Conservation (phyloP, 2,113 vertebrate species). For the Platanista minor region DNA sequence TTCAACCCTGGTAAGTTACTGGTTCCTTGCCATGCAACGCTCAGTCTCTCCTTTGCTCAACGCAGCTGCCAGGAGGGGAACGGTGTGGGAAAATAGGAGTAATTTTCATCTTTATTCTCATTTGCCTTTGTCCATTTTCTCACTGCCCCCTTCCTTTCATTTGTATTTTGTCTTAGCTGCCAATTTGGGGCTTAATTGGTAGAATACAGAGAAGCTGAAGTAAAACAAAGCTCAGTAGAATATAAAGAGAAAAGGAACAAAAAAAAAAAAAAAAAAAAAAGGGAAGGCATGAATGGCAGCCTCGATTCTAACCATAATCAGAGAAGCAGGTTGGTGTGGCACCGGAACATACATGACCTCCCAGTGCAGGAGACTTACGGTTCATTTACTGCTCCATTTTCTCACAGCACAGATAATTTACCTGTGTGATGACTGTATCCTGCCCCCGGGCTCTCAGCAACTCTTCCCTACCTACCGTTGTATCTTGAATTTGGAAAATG, state of each 20-base stretch:
- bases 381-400: slow-evolving; percentile 47
- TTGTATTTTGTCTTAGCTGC: slow-evolving; percentile 51
- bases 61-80: background rate
- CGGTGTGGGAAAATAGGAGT: background rate
- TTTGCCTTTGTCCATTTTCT: slow-evolving; percentile 22
- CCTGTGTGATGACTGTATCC: slow-evolving; percentile 40
- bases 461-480: background rate
- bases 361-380: slow-evolving; percentile 31
- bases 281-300: background rate
- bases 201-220: slow-evolving; percentile 43
- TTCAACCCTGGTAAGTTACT: background rate
- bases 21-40: background rate
- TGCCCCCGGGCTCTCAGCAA: background rate
- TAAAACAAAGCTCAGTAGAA: slow-evolving; percentile 41
- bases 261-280: background rate
- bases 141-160: background rate
- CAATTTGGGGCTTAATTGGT: slow-evolving; percentile 40
- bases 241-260: background rate
- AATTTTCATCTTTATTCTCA: slow-evolving; percentile 32
- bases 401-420: slow-evolving; percentile 42
- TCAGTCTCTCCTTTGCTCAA: background rate
- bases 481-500: slow-evolving; percentile 23
- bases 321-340: background rate
- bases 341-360: background rate
- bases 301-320: background rate